phyloP scores from a whole-genome alignment of 2,113 vertebrate species.

The Dromiciops gliroides region DNA sequence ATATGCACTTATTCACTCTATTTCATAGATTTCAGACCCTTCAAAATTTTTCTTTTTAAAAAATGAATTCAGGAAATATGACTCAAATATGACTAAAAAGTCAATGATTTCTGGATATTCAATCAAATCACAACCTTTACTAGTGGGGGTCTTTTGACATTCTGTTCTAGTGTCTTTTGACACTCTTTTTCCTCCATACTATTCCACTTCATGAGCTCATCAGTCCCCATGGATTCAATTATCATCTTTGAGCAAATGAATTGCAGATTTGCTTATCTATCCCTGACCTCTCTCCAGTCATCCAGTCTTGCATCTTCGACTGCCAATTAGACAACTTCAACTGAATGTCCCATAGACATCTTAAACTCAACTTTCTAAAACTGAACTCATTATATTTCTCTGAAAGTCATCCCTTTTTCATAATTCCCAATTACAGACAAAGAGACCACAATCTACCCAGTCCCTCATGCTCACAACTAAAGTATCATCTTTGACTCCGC shows the following conservation, averaged over 20 bases:
- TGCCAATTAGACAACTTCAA: not conserved
- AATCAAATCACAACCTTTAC: not conserved
- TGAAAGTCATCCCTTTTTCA: not conserved
- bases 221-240: not conserved
- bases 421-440: not conserved
- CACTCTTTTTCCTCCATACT: not conserved
- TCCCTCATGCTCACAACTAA: not conserved
- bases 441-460: not conserved
- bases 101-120: not conserved
- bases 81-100: too few species aligned
- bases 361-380: not conserved
- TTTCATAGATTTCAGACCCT: not conserved
- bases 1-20: not conserved
- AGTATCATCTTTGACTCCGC: not conserved
- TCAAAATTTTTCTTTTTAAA: not conserved
- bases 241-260: not conserved
- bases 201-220: not conserved
- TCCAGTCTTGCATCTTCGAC: not conserved
- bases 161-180: not conserved
- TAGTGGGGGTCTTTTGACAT: fast-evolving
- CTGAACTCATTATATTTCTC: not conserved
- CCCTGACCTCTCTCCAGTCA: not conserved
- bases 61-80: not conserved
- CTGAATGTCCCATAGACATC: not conserved
- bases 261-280: not conserved